phyloP scores from a whole-genome alignment of 2,888 invertebrate genomes.

The Rotaria magnacalcarata region DNA sequence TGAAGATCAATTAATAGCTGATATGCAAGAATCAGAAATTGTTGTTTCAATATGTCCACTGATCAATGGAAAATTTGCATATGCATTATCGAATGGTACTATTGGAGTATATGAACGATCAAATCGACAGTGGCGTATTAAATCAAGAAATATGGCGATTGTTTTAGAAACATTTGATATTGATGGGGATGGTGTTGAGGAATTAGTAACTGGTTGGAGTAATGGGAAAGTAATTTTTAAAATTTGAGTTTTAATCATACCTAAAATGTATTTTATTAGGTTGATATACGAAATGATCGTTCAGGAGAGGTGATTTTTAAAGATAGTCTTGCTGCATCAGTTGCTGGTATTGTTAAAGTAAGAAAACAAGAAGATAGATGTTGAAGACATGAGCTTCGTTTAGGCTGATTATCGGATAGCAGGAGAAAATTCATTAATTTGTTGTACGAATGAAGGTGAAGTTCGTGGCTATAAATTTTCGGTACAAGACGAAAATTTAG shows the following conservation, averaged over 20 bases:
- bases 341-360: slow-evolving; percentile 73
- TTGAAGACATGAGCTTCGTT: background rate
- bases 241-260: background rate
- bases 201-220: slow-evolving; percentile 79
- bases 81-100: slow-evolving; percentile 83
- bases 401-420: slow-evolving; percentile 74
- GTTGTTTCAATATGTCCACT: slow-evolving; percentile 47
- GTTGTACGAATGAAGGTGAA: slow-evolving; percentile 77
- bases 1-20: slow-evolving; percentile 75
- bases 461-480: slow-evolving; percentile 62
- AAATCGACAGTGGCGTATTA: slow-evolving; percentile 75
- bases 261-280: slow-evolving; percentile 49
- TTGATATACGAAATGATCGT: slow-evolving; percentile 68
- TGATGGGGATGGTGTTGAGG: slow-evolving; percentile 69
- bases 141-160: slow-evolving; percentile 82
- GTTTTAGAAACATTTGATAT: slow-evolving; percentile 71
- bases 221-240: slow-evolving; percentile 67
- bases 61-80: slow-evolving; percentile 68
- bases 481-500: slow-evolving; percentile 52
- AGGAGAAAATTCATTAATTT: slow-evolving; percentile 74
- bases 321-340: slow-evolving; percentile 67
- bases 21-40: slow-evolving; percentile 78
- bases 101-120: slow-evolving; percentile 84
- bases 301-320: slow-evolving; percentile 76
- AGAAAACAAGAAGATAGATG: background rate